Evolutionary conservation across 2,888 invertebrate genomes (phyloP), one percentile per base, ranked within the genome.

Genomic region (Dicycla oo): DNA sequence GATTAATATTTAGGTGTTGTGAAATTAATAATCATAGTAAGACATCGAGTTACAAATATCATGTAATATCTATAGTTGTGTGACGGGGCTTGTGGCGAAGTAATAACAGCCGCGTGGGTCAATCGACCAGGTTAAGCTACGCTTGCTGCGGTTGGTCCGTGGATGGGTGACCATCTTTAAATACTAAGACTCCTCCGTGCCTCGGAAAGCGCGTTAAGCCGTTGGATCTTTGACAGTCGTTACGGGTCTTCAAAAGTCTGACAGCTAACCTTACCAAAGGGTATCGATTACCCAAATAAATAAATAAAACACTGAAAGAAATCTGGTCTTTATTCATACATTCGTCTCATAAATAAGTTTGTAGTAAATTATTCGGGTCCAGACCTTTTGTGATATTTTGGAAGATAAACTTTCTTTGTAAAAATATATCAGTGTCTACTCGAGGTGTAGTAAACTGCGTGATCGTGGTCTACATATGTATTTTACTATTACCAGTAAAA

Each of bases 311-410:
- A 38, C 10, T 8, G 7, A 23, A 43, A 73, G 18, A 43, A 67
- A 26, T 23, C 15, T 49, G n/a, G n/a, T 61, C 65, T 56, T 63
- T 75, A 49, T 54, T 66, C 30, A 75, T 34, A 65, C 7, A 38
- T 40, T 53, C 20, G 26, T n/a, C 49, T 75, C 20, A 47, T 66
- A 53, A 34, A 66, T 74, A 73, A 40, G 23, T 26, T 63, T 43
- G 56, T 34, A 34, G 15, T 56, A 53, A 73, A n/a, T 38, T 47
- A 61, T 70, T 70, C 15, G 15, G 23, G 13, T 2, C 20, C 1
- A 13, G 11, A 57, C 15, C 15, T 53, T 38, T 47, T 38, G 6
- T 53, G 6, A 23, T 20, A 53, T 69, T 56, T 34, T 20, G 3
- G 45, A 6, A 34, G 20, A 23, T 23, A 63, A 56, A 57, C 11